A percentile compares a stretch with the other conserved stretches of the same genome.
These are phyloP conservation scores for Timandra comae DNA, from an alignment of 2,888 invertebrate genomes.

Conservation along the genomic window DNA sequence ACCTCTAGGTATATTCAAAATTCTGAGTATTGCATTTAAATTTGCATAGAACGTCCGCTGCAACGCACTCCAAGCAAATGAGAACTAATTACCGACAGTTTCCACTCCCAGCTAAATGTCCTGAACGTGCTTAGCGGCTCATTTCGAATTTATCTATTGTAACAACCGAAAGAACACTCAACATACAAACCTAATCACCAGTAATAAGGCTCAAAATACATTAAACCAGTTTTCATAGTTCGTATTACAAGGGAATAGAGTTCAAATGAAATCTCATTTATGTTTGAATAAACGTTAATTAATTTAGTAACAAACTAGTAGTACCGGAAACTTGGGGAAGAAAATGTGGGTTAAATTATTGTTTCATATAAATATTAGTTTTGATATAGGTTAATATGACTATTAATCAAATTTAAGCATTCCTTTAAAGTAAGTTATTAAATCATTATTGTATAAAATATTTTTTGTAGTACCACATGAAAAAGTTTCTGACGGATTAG, in stretches of 20 bases:
- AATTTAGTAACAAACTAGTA: too few species aligned
- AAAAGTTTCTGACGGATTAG: too few species aligned
- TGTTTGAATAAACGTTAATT: conserved; percentile 3
- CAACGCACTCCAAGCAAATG: conserved; percentile 20
- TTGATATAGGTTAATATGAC: too few species aligned
- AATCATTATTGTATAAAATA: too few species aligned
- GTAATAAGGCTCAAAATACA: background rate
- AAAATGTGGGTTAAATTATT: too few species aligned
- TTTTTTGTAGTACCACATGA: too few species aligned
- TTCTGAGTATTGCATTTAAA: background rate
- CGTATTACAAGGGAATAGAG: background rate
- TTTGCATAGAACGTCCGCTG: too few species aligned
- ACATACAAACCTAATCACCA: conserved; percentile 2
- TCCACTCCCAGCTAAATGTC: conserved; percentile 25
- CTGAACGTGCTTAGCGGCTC: conserved; percentile 29
- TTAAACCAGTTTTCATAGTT: background rate
- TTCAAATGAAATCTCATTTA: conserved; percentile 3
- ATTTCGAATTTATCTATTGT: conserved; percentile 21
- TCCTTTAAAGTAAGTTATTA: too few species aligned
- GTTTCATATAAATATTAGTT: too few species aligned
- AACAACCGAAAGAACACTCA: conserved; percentile 5
- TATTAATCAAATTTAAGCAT: too few species aligned
- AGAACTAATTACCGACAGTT: conserved; percentile 29
- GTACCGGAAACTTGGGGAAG: too few species aligned
- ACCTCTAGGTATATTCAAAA: conserved; percentile 6